Evolutionary conservation across 2,113 vertebrate species (phyloP).

Genomic region (Falcunculus frontatus): DNA sequence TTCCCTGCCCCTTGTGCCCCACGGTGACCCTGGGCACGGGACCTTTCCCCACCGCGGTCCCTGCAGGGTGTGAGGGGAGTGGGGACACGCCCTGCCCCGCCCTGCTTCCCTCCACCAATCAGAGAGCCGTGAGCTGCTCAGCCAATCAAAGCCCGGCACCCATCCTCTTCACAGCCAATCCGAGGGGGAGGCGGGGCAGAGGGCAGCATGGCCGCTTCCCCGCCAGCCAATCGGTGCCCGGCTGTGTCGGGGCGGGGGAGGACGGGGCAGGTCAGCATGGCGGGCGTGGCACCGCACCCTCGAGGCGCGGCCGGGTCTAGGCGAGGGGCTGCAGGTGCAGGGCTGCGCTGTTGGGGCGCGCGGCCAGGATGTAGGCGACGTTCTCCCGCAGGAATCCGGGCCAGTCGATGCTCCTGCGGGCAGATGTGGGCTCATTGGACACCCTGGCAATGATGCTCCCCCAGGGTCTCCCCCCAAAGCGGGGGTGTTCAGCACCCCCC

Average conservation of each 20-base stretch:
- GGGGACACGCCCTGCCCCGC: neutral
- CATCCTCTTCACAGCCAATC: neutral
- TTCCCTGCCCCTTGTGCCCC: neutral
- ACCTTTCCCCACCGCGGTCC: accelerated
- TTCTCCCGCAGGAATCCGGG: slow-evolving; percentile 84
- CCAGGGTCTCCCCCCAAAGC: accelerated
- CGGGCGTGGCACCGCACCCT: neutral
- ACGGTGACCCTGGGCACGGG: accelerated
- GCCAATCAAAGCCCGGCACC: neutral
- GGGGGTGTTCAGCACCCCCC: too few relatives aligned
- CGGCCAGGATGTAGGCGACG: slow-evolving; percentile 86
- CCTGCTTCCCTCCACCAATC: neutral
- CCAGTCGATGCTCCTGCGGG: slow-evolving; percentile 82
- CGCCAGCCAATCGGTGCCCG: neutral
- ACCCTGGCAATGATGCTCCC: accelerated
- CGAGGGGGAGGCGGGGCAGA: neutral
- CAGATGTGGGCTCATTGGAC: accelerated
- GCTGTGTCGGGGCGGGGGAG: neutral
- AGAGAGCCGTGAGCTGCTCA: neutral
- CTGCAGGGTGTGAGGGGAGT: accelerated
- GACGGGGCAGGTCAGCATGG: neutral
- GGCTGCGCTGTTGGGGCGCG: slow-evolving; percentile 89
- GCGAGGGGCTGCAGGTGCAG: slow-evolving; percentile 87
- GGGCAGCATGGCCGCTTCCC: accelerated
- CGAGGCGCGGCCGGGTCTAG: slow-evolving; percentile 36